Percentiles rank a stretch among this genome's conserved stretches.
These are phyloP conservation scores for Fabriciana adippe DNA, from an alignment of 2,888 invertebrate species.

Conservation along the genomic window DNA sequence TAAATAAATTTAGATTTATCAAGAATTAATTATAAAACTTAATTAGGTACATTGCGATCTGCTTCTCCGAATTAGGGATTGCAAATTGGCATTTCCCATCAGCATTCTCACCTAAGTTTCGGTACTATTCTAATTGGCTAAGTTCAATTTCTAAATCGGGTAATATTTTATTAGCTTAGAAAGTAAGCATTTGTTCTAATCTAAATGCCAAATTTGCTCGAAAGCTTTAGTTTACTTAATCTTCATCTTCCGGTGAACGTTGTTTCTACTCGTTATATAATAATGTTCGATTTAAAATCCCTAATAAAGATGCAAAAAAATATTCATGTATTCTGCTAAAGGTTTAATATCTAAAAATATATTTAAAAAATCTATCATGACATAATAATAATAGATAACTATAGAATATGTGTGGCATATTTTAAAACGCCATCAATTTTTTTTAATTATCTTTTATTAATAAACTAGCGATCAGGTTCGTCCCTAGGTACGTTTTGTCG, in stretches of 20 bases:
- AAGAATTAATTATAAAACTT: background rate
- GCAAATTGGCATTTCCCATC: background rate
- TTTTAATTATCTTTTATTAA: no score
- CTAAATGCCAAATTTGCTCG: slow-evolving; percentile 1
- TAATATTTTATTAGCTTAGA: slow-evolving; percentile 9
- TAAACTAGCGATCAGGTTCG: no score
- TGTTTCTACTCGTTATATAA: background rate
- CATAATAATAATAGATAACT: no score
- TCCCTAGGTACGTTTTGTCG: no score
- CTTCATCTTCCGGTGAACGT: background rate
- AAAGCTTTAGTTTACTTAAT: slow-evolving; percentile 6
- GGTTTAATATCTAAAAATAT: no score
- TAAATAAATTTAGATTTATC: background rate
- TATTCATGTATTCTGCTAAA: no score
- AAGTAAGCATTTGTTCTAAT: slow-evolving; percentile 6
- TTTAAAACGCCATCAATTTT: no score
- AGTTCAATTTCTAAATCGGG: slow-evolving; percentile 6
- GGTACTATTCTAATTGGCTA: slow-evolving; percentile 12
- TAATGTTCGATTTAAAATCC: no score
- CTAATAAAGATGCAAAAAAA: no score
- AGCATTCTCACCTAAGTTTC: slow-evolving; percentile 9
- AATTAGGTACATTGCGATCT: background rate
- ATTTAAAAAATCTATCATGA: no score
- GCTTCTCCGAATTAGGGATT: background rate
- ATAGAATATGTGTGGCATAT: no score